A percentile compares a stretch with the other conserved stretches of the same genome.
Conservation (phyloP, 2,797 vertebrate species). For the Hoplostethus mediterraneus region DNA sequence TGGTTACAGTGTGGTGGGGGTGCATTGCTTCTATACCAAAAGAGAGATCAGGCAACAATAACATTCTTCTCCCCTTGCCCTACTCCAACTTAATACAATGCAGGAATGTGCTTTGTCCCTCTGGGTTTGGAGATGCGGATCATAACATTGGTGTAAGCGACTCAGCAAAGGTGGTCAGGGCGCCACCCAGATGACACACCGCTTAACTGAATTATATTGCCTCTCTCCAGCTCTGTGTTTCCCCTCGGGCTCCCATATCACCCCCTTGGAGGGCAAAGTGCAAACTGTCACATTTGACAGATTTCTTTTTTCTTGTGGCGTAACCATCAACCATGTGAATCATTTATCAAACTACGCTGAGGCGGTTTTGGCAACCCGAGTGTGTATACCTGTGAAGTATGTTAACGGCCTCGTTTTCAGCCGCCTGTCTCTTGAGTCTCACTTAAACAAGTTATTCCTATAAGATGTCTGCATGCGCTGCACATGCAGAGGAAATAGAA, state of each 20-base stretch:
- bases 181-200: neutral
- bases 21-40: slow-evolving; percentile 17
- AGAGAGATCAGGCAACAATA: slow-evolving; percentile 29
- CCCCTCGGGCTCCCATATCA: neutral
- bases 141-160: slow-evolving; percentile 18
- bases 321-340: neutral
- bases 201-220: neutral
- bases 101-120: slow-evolving; percentile 65
- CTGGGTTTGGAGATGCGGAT: slow-evolving; percentile 40
- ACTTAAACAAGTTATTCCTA: slow-evolving; percentile 44
- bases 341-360: neutral
- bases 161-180: neutral
- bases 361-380: neutral
- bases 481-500: slow-evolving; percentile 19
- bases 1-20: slow-evolving; percentile 22
- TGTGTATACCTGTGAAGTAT: too few species aligned
- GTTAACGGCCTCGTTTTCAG: neutral
- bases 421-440: neutral
- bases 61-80: slow-evolving; percentile 29
- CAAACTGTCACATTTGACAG: too few species aligned
- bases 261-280: too few species aligned
- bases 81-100: slow-evolving; percentile 41
- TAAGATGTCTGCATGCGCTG: slow-evolving; percentile 23
- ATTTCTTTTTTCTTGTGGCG: neutral
- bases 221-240: neutral